Base-by-base conservation (phyloP, 1,140 invertebrate genomes). In the Sitodiplosis mosellana region DNA sequence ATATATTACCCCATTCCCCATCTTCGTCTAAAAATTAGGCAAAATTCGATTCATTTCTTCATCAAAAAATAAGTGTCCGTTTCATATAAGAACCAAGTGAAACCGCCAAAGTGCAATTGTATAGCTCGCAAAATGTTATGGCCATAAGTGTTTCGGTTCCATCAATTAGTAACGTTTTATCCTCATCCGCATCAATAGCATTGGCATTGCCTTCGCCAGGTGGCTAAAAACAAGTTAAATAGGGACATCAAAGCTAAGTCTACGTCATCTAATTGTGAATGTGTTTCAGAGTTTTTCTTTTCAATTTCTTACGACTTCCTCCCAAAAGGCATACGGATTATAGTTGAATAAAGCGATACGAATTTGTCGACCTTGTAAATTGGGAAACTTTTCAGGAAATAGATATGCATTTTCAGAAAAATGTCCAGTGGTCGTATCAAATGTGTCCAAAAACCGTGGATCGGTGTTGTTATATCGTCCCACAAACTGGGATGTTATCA, bases 1-100 rank as follows among this genome's bases (percentile, higher is more conserved):
- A 74, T 46, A 75, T 69, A 51, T 72, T 67, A 5, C 74, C 74
- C 73, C 73, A 77, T 55, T 72, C 57, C 73, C 53, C 72, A 70
- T 46, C 70, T 62, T 64, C 67, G 65, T 46, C 68, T 68, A 47
- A 12, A 19, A 20, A 5, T 43, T 43, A 43, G 17, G 14, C 19
- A 53, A 54, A 46, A 10, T 27, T 27, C 10, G 27, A 27, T 10
- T 27, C 3, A 27, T 27, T 10, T 27, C 27, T 5, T 27, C 10
- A n/a, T 27, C 27, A 27, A 27, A 27, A 27, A 27, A 27, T 27
- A 27, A 5, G 10, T 27, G n/a, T 4, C 12, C 33, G n/a, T n/a
- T n/a, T n/a, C n/a, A n/a, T n/a, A n/a, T n/a, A n/a, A 27, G 27
- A 21, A 48, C 46, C 46, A 33, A 40, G 11, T 10, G 37, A 48